Evolutionary conservation across 2,113 vertebrate species (phyloP).

Genomic region (Microtus oregoni): DNA sequence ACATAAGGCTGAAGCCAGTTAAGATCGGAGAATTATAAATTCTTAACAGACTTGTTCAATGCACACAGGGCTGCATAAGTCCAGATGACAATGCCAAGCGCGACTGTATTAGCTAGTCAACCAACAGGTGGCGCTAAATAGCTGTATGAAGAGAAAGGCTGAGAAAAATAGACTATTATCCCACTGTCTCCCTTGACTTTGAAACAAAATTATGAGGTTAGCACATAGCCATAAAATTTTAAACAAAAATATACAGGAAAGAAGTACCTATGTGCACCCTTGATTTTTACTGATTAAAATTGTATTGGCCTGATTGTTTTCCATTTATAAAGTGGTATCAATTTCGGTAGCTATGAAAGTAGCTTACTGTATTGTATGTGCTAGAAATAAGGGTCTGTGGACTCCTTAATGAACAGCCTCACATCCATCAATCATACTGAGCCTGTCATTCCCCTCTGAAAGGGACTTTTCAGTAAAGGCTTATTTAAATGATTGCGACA

Average conservation of each 20-base stretch:
- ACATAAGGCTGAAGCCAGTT: neutral
- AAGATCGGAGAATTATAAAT: neutral
- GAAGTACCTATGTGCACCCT: neutral
- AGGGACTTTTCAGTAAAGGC: neutral
- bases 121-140: conserved; percentile 82
- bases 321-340: neutral
- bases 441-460: neutral
- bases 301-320: neutral
- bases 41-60: neutral
- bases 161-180: neutral
- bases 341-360: no score
- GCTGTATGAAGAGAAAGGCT: neutral
- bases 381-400: neutral
- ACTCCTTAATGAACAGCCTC: neutral
- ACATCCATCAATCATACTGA: neutral
- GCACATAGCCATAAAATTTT: neutral
- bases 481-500: neutral
- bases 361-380: neutral
- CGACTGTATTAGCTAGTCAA: neutral
- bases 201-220: neutral
- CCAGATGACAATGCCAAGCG: neutral
- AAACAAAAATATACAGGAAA: neutral
- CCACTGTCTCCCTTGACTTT: neutral
- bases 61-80: accelerated
- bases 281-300: neutral